These are phyloP conservation scores for Pandemis cinnamomeana DNA, from an alignment of 2,888 invertebrate species.

Conservation along the genomic window DNA sequence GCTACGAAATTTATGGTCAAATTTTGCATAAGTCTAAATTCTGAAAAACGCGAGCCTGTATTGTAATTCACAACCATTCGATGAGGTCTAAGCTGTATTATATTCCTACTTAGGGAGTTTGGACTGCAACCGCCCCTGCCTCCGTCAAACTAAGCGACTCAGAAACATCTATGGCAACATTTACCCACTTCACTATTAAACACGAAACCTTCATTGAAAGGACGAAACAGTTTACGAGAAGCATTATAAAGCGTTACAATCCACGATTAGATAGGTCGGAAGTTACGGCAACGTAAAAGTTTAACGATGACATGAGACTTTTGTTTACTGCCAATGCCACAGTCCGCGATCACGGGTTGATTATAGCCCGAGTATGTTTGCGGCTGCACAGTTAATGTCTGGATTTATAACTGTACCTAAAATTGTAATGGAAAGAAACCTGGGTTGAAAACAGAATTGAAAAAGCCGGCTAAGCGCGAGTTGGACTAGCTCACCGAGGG, in stretches of 20 bases:
- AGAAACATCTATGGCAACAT: neutral
- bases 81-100: too few species aligned
- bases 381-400: slow-evolving; percentile 12
- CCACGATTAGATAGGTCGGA: slow-evolving; percentile 39
- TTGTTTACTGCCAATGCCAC: slow-evolving; percentile 27
- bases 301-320: slow-evolving; percentile 37
- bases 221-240: slow-evolving; percentile 34
- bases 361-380: slow-evolving; percentile 20
- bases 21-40: too few species aligned
- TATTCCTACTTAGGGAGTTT: too few species aligned
- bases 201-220: slow-evolving; percentile 34
- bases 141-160: neutral
- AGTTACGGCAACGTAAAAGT: slow-evolving; percentile 38
- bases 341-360: slow-evolving; percentile 20
- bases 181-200: neutral
- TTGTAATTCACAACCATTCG: too few species aligned
- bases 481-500: too few species aligned
- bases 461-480: neutral
- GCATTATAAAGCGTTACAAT: slow-evolving; percentile 36
- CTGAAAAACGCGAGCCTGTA: too few species aligned
- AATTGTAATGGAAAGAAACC: slow-evolving; percentile 1
- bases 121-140: neutral
- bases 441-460: neutral
- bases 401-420: slow-evolving; percentile 6
- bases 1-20: too few species aligned